phyloP scores from a whole-genome alignment of 2,797 vertebrate genomes.

The Thalassophryne amazonica region DNA sequence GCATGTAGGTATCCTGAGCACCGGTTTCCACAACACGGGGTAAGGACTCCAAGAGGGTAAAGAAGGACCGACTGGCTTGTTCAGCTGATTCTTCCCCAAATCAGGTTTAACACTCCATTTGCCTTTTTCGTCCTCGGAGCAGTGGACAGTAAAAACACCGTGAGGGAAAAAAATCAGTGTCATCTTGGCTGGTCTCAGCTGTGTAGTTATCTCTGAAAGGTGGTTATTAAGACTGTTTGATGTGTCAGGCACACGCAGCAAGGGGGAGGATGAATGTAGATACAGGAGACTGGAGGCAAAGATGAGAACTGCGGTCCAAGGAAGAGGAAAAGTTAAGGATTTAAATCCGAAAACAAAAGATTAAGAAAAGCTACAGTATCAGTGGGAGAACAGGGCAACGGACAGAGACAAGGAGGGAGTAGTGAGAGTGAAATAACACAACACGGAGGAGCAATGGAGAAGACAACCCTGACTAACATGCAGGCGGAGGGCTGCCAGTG shows the following conservation, averaged over 20 bases:
- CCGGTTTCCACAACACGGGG: slow-evolving; percentile 26
- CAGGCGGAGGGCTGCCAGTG: slow-evolving; percentile 39
- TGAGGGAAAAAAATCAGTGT: slow-evolving; percentile 50
- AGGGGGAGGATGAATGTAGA: slow-evolving; percentile 23
- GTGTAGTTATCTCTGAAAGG: slow-evolving; percentile 67
- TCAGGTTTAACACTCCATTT: slow-evolving; percentile 75
- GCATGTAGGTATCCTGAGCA: slow-evolving; percentile 27
- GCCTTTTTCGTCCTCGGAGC: slow-evolving; percentile 24
- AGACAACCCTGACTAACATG: slow-evolving; percentile 38
- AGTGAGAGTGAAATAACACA: slow-evolving; percentile 20
- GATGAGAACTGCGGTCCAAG: slow-evolving; percentile 6
- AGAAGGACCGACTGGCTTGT: slow-evolving; percentile 34
- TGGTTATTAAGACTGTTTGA: slow-evolving; percentile 68
- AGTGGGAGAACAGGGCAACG: slow-evolving; percentile 1
- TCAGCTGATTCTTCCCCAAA: slow-evolving; percentile 60
- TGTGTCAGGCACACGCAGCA: slow-evolving; percentile 36
- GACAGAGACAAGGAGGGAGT: slow-evolving; percentile 16
- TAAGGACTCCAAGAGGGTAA: slow-evolving; percentile 18
- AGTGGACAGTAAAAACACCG: slow-evolving; percentile 39
- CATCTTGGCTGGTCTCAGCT: slow-evolving; percentile 45
- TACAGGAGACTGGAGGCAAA: slow-evolving; percentile 6
- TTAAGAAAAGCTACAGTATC: slow-evolving; percentile 2
- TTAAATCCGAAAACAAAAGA: background rate
- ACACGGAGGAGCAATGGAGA: slow-evolving; percentile 6
- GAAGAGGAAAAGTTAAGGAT: slow-evolving; percentile 15